Conservation (phyloP, 1,140 invertebrate genomes). For the Holcopasites calliopsidis region DNA sequence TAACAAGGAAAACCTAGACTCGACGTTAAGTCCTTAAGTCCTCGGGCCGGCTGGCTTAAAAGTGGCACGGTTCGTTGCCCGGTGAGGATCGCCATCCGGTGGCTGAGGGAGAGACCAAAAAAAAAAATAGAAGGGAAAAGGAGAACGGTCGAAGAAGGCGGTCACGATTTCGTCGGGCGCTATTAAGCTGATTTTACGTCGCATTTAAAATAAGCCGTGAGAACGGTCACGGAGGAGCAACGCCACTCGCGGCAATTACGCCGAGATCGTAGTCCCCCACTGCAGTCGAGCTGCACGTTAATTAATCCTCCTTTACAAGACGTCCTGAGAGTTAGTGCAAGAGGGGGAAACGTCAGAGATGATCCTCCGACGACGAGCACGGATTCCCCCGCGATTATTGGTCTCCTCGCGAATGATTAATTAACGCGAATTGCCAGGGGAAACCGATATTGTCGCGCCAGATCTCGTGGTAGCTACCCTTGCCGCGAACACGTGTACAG, state of each 20-base stretch:
- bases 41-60: slow-evolving; percentile 73
- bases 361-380: slow-evolving; percentile 47
- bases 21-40: slow-evolving; percentile 75
- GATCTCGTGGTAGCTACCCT: background rate
- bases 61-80: slow-evolving; percentile 68
- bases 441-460: background rate
- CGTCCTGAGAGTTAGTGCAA: slow-evolving; percentile 4
- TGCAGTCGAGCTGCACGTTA: slow-evolving; percentile 31
- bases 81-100: slow-evolving; percentile 30
- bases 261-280: slow-evolving; percentile 48
- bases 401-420: slow-evolving; percentile 56
- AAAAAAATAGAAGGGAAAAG: background rate
- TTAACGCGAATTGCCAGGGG: slow-evolving; percentile 27
- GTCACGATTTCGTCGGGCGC: slow-evolving; percentile 29
- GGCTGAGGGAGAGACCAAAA: background rate
- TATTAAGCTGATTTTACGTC: slow-evolving; percentile 73
- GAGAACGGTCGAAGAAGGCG: slow-evolving; percentile 8
- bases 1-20: slow-evolving; percentile 41
- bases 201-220: slow-evolving; percentile 70
- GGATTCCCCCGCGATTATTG: slow-evolving; percentile 53
- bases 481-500: background rate
- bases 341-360: slow-evolving; percentile 35
- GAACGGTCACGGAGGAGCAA: slow-evolving; percentile 42
- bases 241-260: slow-evolving; percentile 49
- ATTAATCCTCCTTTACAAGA: slow-evolving; percentile 51